These are phyloP conservation scores for Microcebus ravelobensis DNA, from an alignment of 2,113 vertebrate genomes.

Conservation along the genomic window DNA sequence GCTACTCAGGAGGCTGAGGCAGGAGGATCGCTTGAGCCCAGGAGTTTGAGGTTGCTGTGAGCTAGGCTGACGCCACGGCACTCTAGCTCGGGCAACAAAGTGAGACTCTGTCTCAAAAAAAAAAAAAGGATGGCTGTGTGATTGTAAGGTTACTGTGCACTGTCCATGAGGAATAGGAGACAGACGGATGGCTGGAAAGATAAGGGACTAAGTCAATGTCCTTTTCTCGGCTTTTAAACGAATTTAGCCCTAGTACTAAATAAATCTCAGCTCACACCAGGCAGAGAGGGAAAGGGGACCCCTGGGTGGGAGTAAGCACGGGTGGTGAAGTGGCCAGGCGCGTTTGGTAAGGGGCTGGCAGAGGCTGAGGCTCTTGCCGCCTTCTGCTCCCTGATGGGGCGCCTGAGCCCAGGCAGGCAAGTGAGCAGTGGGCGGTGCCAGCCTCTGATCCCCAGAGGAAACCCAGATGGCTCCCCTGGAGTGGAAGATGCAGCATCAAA, in stretches of 20 bases:
- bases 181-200: not conserved
- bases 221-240: constrained; percentile 2
- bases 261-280: not conserved
- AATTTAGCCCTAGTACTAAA: not conserved
- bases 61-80: too few relatives aligned
- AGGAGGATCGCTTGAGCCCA: too few relatives aligned
- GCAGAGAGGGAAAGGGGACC: not conserved
- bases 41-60: too few relatives aligned
- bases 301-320: rapidly evolving
- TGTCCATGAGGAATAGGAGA: not conserved
- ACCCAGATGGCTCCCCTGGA: not conserved
- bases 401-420: too few relatives aligned
- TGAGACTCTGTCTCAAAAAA: too few relatives aligned
- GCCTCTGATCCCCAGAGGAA: not conserved
- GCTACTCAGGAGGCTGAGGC: too few relatives aligned
- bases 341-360: not conserved
- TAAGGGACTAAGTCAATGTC: not conserved
- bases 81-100: too few relatives aligned
- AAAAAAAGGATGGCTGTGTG: not conserved
- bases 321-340: not conserved
- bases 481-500: rapidly evolving
- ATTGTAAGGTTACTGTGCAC: not conserved
- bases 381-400: not conserved
- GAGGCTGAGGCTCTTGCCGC: not conserved
- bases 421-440: not conserved